Percentiles rank a stretch among this genome's conserved stretches.
Conservation (phyloP, 1,140 invertebrate genomes). For the Yoshiicerus persimilis region DNA sequence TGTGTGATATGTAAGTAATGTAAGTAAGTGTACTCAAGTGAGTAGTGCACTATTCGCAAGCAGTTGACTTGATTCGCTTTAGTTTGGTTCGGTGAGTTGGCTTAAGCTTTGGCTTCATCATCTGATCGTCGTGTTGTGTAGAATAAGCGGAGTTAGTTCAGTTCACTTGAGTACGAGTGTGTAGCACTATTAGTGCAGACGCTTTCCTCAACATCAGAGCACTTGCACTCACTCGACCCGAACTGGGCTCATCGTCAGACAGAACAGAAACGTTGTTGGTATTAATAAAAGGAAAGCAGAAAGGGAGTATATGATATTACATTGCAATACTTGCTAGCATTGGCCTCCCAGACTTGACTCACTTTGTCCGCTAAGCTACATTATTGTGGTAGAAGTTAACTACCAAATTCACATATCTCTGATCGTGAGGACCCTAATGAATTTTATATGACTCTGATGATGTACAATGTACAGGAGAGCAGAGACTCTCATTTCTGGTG, state of each 20-base stretch:
- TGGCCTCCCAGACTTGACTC: background rate
- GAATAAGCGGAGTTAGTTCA: background rate
- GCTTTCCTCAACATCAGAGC: background rate
- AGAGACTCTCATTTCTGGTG: too few species aligned
- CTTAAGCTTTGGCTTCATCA: background rate
- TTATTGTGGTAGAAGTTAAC: background rate
- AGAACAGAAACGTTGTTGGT: background rate
- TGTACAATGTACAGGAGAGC: background rate
- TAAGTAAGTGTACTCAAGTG: background rate
- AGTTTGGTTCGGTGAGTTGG: background rate
- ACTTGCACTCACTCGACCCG: background rate
- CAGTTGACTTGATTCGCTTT: background rate
- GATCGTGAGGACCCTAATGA: background rate
- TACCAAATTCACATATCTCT: background rate
- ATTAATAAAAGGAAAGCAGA: background rate
- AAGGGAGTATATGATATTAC: background rate
- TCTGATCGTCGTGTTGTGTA: background rate
- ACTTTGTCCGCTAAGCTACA: background rate
- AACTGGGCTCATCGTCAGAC: background rate
- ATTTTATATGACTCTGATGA: background rate
- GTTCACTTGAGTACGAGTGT: background rate
- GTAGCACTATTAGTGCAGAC: background rate
- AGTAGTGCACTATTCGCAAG: background rate
- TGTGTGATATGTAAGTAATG: background rate
- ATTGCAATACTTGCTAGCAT: background rate